These are phyloP conservation scores for Zingel zingel DNA, from an alignment of 2,113 vertebrate genomes.

Conservation along the genomic window DNA sequence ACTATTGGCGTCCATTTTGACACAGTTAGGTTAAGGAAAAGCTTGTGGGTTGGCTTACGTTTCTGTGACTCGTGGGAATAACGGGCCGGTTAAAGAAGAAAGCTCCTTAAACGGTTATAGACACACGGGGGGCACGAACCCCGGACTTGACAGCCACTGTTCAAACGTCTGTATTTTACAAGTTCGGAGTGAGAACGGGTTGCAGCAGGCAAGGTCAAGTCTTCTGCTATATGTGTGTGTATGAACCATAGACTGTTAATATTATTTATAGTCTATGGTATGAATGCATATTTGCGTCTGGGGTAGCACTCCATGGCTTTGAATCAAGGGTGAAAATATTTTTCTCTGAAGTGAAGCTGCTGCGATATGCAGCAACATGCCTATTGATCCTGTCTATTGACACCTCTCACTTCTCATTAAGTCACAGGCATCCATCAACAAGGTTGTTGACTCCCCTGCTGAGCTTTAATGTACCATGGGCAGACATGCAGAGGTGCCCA, in stretches of 20 bases:
- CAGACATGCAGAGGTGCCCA: neutral
- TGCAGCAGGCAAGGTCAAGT: slow-evolving; percentile 12
- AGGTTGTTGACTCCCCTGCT: slow-evolving; percentile 1
- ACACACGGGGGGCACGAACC: too few species aligned
- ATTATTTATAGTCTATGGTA: too few species aligned
- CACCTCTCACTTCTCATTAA: slow-evolving; percentile 67
- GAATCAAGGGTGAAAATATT: neutral
- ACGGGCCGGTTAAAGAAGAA: too few species aligned
- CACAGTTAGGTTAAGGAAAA: too few species aligned
- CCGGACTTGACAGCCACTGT: too few species aligned
- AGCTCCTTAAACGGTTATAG: too few species aligned
- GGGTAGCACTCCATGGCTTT: neutral
- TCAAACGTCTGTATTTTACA: too few species aligned
- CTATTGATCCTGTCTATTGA: slow-evolving; percentile 60
- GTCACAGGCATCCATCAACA: slow-evolving; percentile 48
- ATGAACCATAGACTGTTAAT: too few species aligned
- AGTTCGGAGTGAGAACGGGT: neutral
- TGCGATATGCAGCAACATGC: slow-evolving; percentile 30
- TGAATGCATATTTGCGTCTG: neutral
- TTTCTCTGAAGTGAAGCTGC: slow-evolving; percentile 22
- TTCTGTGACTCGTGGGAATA: too few species aligned
- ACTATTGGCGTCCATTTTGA: too few species aligned
- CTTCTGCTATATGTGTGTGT: neutral
- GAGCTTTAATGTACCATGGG: neutral
- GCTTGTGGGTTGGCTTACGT: too few species aligned